A percentile compares a stretch with the other conserved stretches of the same genome.
Conservation (phyloP, 1,140 invertebrate genomes). For the Drosophila burlai region DNA sequence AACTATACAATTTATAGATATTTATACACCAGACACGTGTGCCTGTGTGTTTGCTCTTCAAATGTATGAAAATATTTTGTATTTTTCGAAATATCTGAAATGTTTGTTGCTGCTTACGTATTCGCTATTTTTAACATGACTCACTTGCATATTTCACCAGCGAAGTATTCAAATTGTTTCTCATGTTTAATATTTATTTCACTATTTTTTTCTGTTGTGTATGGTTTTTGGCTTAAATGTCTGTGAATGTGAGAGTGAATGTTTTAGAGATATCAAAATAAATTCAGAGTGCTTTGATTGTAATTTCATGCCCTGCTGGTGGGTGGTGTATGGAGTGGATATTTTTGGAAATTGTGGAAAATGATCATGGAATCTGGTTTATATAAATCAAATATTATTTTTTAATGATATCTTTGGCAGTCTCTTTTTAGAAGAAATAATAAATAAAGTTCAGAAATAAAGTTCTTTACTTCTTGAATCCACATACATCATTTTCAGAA, state of each 20-base stretch:
- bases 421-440: not conserved
- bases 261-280: constrained; percentile 12
- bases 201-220: not conserved
- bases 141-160: constrained; percentile 41
- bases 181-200: constrained; percentile 25
- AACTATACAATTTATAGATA: constrained; percentile 21
- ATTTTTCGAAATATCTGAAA: constrained; percentile 56
- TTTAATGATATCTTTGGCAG: not conserved
- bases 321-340: not conserved
- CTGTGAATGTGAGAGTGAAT: constrained; percentile 11
- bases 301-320: constrained; percentile 7
- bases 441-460: too few relatives aligned
- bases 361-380: not conserved
- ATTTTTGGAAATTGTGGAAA: not conserved
- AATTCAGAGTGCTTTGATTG: constrained; percentile 8
- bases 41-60: constrained; percentile 22
- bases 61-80: constrained; percentile 33
- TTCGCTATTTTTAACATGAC: constrained; percentile 69
- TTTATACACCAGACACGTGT: constrained; percentile 4
- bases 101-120: constrained; percentile 63
- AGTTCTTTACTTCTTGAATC: not conserved
- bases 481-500: not conserved
- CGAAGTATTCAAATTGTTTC: constrained; percentile 52
- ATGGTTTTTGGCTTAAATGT: constrained; percentile 4
- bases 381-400: not conserved